Base-by-base conservation (phyloP, 2,888 invertebrate genomes). In the Phrixothrix hirtus region DNA sequence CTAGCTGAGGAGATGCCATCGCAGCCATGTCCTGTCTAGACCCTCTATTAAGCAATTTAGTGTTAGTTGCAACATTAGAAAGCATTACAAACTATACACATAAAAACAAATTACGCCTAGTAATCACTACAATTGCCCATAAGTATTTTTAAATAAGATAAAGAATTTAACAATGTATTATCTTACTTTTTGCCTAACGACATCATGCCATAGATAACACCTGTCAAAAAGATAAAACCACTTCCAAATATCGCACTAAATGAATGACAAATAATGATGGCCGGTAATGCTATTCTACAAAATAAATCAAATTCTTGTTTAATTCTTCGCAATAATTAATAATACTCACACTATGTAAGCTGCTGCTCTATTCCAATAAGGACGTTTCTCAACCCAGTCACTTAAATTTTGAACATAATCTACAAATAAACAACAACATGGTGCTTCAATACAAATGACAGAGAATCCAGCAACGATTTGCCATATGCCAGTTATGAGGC, bases 361-460 rank as follows among this genome's bases (percentile, higher is more conserved):
- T 2, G 83, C 84, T 7, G 93, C 95, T 77, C 93, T 88, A 71
- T 94, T 89, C 90, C 92, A 95, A 71, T 91, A 85, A 0, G 95
- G 94, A 61, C 91, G 83, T 44, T 81, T 79, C 67, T 96, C 95
- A 43, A 92, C 85, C 78, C 85, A 87, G 67, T 87, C 87, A 51
- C 92, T 90, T 44, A 95, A 79, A 55, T 84, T 83, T 77, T 93
- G 91, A 47, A 97, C 94, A 79, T 92, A 92, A 72, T 96, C 97
- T 60, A 98, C 84, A 78, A 95, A 98, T 78, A 94, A 84, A 78
- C 96, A 98, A 78, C 96, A 97, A 75, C 93, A 97, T 0, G 98
- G 98, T 29, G 97, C 96, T 78, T 98, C 98, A 67, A 96, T 83
- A 32, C 89, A 85, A 63, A 95, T 82, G 55, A 93, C 86, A 56